Percentiles rank a stretch among this genome's conserved stretches.
Evolutionary conservation across 1,140 invertebrate species (phyloP).

Genomic region (Apis cerana): DNA sequence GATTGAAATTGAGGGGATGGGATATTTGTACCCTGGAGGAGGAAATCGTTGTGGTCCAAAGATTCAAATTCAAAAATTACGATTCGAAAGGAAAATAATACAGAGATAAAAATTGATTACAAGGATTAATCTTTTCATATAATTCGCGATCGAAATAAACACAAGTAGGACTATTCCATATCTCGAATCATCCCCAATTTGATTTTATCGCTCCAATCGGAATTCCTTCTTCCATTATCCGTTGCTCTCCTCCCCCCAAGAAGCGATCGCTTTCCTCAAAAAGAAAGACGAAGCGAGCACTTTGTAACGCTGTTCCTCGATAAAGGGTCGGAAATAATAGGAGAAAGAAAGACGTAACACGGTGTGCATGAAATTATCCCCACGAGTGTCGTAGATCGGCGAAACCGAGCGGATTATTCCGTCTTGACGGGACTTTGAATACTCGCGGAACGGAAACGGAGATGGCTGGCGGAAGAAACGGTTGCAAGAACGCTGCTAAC

Average conservation of each 20-base stretch:
- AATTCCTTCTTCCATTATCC: constrained; percentile 24
- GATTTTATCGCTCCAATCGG: constrained; percentile 33
- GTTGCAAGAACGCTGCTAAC: constrained; percentile 7
- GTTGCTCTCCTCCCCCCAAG: not conserved
- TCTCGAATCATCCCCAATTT: not conserved
- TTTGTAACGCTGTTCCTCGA: constrained; percentile 42
- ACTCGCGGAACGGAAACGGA: constrained; percentile 41
- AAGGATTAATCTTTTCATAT: not conserved
- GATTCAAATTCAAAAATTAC: too few relatives aligned
- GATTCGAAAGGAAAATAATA: not conserved
- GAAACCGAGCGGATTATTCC: constrained; percentile 60
- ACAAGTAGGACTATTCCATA: constrained; percentile 15
- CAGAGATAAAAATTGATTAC: not conserved
- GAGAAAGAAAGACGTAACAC: constrained; percentile 47
- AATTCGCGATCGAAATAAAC: not conserved
- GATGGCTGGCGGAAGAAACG: constrained; percentile 39
- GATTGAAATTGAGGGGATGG: too few relatives aligned
- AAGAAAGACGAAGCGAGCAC: constrained; percentile 34
- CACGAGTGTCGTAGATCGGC: constrained; percentile 65
- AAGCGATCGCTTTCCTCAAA: too few relatives aligned
- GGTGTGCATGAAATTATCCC: constrained; percentile 69
- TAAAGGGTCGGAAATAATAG: constrained; percentile 18
- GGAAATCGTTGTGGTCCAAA: not conserved
- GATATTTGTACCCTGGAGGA: not conserved
- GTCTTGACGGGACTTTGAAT: constrained; percentile 64